Base-by-base conservation (phyloP, 2,888 invertebrate species). In the Prosapia bicincta region DNA sequence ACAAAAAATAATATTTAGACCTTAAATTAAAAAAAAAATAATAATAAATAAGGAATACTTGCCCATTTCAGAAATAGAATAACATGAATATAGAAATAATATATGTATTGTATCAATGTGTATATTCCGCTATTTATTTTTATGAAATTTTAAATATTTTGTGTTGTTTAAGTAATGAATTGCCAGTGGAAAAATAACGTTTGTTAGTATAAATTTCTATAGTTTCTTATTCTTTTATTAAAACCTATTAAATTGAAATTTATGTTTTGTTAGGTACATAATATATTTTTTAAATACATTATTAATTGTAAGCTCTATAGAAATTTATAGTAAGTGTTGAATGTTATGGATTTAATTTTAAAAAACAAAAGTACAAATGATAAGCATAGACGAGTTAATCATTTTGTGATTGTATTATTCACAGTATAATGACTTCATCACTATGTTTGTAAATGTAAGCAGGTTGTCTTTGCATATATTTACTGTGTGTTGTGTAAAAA, bases 401-500 rank as follows among this genome's bases (percentile, higher is more conserved):
- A 65, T 38, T 72, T 3, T 72, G 30, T 15, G 54, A 54, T 20
- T 54, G 54, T 54, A 54, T 54, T 54, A 54, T 54, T 54, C 54
- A 54, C 13, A 20, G 54, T 54, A 54, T 20, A 54, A 54, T 20
- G 54, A 54, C 54, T 20, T 54, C 54, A 54, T 54, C 54, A 54
- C 54, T 20, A 20, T 20, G 20, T 54, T 54, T 54, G 54, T 54
- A 54, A 54, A 54, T 54, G 54, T 54, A 54, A 54, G 54, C 54
- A 5, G 54, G 54, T 54, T 54, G 6, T 9, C 20, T 54, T 54
- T 54, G 54, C 54, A 6, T 54, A 43, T 69, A 26, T 65, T 69
- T 69, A 68, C 66, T 72, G 38, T 38, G 70, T 72, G 71, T 76
- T 65, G 30, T 76, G 72, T 74, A 65, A 30, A 66, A 74, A 20